A percentile compares a stretch with the other conserved stretches of the same genome.
phyloP scores from a whole-genome alignment of 2,113 vertebrate species.

The Danio rerio region GRCz12tu NC_133192.1:12646001-12646500 shows the following conservation, averaged over 20 bases:
- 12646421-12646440: too few species aligned
- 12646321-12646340: too few species aligned
- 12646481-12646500: too few species aligned
- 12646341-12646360: too few species aligned
- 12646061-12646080: slow-evolving; percentile 87
- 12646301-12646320: too few species aligned
- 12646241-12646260: not conserved
- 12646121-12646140: slow-evolving; percentile 76
- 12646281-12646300: too few species aligned
- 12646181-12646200: slow-evolving; percentile 71
- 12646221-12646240: slow-evolving; percentile 74
- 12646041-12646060: slow-evolving; percentile 80
- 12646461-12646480: too few species aligned
- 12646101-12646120: slow-evolving; percentile 75
- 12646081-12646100: slow-evolving; percentile 82
- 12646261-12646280: too few species aligned
- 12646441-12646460: too few species aligned
- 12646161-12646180: slow-evolving; percentile 78
- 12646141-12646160: slow-evolving; percentile 88
- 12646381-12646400: too few species aligned
- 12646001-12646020: slow-evolving; percentile 83
- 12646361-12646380: too few species aligned
- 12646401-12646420: too few species aligned
- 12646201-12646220: slow-evolving; percentile 72
- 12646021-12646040: slow-evolving; percentile 80